phyloP scores from a whole-genome alignment of 64 coral and sea anemone genomes.

The Trachythela sp. region DNA sequence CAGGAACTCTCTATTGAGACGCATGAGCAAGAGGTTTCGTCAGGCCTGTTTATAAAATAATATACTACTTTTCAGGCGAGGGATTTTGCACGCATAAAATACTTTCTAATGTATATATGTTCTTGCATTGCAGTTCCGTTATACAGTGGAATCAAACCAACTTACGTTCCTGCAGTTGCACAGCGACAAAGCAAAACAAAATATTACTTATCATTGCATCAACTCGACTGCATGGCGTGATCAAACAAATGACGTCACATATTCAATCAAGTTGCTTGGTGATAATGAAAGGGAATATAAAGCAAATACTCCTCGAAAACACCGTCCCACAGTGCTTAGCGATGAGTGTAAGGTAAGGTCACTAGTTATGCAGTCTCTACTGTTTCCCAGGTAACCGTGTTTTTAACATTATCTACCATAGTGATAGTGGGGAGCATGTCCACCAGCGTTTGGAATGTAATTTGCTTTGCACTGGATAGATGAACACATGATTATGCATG shows the following conservation, averaged over 20 bases:
- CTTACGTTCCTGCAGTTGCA: neutral
- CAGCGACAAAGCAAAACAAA: neutral
- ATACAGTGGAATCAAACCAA: neutral
- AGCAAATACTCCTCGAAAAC: neutral
- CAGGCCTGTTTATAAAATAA: no score
- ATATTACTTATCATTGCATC: neutral
- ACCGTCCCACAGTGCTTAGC: neutral
- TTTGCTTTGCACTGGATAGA: no score
- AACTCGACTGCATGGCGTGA: slow-evolving; percentile 12
- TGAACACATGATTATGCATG: no score
- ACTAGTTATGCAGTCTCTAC: neutral
- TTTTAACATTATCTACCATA: neutral
- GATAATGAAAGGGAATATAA: neutral
- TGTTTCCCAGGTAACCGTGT: neutral
- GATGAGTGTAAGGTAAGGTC: neutral
- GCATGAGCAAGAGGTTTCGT: no score
- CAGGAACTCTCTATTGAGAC: no score
- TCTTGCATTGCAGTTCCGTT: neutral
- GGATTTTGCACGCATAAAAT: no score
- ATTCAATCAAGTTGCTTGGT: neutral
- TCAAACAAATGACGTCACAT: neutral
- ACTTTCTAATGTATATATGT: no score
- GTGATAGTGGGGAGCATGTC: no score
- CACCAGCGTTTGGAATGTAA: no score
- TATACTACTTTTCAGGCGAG: no score